Conservation (phyloP, 2,797 vertebrate genomes). For the Platalea minor region DNA sequence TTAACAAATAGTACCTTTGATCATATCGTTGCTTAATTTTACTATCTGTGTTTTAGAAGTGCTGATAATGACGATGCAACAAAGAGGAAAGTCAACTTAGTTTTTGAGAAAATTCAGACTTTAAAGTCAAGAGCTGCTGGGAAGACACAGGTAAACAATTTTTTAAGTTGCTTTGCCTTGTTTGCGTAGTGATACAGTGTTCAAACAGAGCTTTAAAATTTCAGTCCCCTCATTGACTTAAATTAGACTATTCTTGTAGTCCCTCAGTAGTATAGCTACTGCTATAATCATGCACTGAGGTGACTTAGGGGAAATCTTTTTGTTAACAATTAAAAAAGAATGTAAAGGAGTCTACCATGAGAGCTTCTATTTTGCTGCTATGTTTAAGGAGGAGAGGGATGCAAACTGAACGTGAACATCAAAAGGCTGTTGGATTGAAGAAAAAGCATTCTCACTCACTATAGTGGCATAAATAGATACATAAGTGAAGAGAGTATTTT, state of each 20-base stretch:
- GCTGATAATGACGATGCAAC: constrained; percentile 92
- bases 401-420: neutral
- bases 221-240: neutral
- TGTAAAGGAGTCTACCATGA: neutral
- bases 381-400: neutral
- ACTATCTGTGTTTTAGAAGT: constrained; percentile 76
- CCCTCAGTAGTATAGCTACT: neutral
- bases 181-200: neutral
- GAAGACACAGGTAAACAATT: constrained; percentile 76
- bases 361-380: neutral
- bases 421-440: neutral
- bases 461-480: neutral
- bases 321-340: neutral
- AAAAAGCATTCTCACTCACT: neutral
- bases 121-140: constrained; percentile 91
- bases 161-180: constrained; percentile 55
- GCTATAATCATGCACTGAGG: neutral
- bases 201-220: neutral
- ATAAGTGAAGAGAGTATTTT: neutral
- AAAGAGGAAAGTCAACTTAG: constrained; percentile 95
- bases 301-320: neutral
- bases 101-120: constrained; percentile 99
- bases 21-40: neutral
- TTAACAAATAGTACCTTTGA: neutral
- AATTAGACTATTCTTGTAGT: neutral